Percentiles rank a stretch among this genome's conserved stretches.
Evolutionary conservation across 1,140 invertebrate genomes (phyloP).

Genomic region (Macrostomum lignano): DNA sequence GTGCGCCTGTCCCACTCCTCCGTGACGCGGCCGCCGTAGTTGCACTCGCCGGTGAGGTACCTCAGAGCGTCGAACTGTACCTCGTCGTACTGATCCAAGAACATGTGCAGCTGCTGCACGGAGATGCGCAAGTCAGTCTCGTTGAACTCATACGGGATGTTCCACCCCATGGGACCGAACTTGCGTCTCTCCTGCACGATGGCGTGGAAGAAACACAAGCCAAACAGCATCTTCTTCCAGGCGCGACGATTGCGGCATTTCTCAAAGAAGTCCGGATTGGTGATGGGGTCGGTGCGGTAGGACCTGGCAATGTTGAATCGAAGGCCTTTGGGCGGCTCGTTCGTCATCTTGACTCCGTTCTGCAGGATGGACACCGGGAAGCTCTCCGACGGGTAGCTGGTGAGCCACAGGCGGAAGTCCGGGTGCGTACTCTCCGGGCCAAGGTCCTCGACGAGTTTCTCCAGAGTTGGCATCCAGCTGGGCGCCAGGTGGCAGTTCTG

Average conservation of each 20-base stretch:
- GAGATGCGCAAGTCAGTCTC: constrained; percentile 69
- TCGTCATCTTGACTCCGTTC: constrained; percentile 69
- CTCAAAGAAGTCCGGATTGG: constrained; percentile 55
- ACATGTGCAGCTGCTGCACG: constrained; percentile 45
- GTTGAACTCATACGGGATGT: constrained; percentile 75
- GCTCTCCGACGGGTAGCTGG: constrained; percentile 48
- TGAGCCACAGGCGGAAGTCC: constrained; percentile 28
- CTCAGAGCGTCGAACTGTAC: constrained; percentile 59
- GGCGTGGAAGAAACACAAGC: constrained; percentile 75
- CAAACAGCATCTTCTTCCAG: constrained; percentile 58
- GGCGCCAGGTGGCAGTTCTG: constrained; percentile 29
- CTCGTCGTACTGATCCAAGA: constrained; percentile 36
- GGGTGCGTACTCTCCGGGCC: constrained; percentile 26
- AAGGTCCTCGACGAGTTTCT: constrained; percentile 24
- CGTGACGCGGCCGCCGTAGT: constrained; percentile 66
- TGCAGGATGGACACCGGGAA: constrained; percentile 70
- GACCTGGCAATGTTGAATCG: constrained; percentile 46
- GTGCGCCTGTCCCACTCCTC: constrained; percentile 72
- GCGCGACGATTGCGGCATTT: constrained; percentile 31
- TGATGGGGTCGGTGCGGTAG: constrained; percentile 55
- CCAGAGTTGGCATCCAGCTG: constrained; percentile 27
- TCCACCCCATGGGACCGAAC: constrained; percentile 71
- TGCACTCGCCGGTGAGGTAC: constrained; percentile 74
- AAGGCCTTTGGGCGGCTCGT: constrained; percentile 59
- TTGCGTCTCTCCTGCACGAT: constrained; percentile 59